Percentiles rank a stretch among this genome's conserved stretches.
These are phyloP conservation scores for Elachura formosa DNA, from an alignment of 2,113 vertebrate genomes.

Conservation along the genomic window DNA sequence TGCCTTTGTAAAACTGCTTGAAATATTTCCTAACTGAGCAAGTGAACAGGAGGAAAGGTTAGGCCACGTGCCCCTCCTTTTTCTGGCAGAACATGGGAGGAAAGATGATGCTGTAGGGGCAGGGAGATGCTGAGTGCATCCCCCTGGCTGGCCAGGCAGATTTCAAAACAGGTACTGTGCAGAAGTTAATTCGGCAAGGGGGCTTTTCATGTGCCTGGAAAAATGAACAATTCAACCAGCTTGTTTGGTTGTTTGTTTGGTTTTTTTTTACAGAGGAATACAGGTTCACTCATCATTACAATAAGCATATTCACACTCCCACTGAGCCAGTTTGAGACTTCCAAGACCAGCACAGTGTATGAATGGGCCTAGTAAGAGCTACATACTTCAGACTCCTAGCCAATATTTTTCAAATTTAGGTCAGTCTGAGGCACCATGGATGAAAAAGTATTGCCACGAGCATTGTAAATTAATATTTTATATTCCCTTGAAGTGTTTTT, in stretches of 20 bases:
- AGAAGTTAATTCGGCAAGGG: not conserved
- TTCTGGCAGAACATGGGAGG: not conserved
- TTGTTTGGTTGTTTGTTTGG: not conserved
- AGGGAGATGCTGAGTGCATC: not conserved
- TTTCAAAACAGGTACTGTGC: not conserved
- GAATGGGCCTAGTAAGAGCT: conserved; percentile 31
- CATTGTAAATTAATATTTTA: conserved; percentile 35
- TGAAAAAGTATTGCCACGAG: not conserved
- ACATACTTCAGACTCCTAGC: not conserved
- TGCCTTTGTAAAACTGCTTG: not conserved
- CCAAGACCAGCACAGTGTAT: not conserved
- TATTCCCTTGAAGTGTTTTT: conserved; percentile 29
- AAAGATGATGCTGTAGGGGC: fast-evolving
- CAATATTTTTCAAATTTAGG: not conserved
- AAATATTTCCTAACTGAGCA: not conserved
- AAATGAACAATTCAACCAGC: not conserved
- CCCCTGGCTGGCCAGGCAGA: not conserved
- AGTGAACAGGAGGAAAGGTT: not conserved
- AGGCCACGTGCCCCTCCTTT: not conserved
- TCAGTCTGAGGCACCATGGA: not conserved
- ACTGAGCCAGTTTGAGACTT: not conserved
- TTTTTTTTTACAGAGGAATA: not conserved
- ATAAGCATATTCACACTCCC: not conserved
- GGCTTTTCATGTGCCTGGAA: not conserved
- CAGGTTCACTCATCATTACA: conserved; percentile 47